Percentiles rank a stretch among this genome's conserved stretches.
Evolutionary conservation across 2,888 invertebrate species (phyloP).

Genomic region (Zhuqinia jingwanae): DNA sequence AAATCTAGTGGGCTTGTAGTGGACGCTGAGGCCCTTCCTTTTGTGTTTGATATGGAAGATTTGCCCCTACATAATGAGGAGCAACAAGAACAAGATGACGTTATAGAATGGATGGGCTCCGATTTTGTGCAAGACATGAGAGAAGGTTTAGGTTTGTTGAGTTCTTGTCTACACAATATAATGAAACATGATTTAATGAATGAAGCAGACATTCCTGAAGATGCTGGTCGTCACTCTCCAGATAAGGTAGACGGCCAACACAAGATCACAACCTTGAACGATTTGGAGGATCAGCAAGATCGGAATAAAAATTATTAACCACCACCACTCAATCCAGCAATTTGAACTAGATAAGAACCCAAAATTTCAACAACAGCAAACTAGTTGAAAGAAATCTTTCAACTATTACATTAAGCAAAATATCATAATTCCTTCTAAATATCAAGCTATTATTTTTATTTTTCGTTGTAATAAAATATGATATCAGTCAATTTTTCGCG

Average conservation of each 20-base stretch:
- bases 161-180: neutral
- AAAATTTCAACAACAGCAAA: too few species aligned
- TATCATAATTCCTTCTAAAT: too few species aligned
- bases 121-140: constrained; percentile 33
- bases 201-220: neutral
- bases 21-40: constrained; percentile 8
- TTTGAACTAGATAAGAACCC: too few species aligned
- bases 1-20: neutral
- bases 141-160: constrained; percentile 17
- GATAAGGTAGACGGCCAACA: constrained; percentile 48
- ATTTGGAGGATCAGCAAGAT: neutral
- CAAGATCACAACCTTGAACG: constrained; percentile 35
- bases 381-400: too few species aligned
- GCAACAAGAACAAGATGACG: constrained; percentile 39
- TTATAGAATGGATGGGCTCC: constrained; percentile 41
- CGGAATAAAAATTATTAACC: neutral
- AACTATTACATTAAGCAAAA: too few species aligned
- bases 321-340: too few species aligned
- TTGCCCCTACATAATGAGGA: neutral
- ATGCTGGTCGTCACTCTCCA: neutral
- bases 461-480: too few species aligned
- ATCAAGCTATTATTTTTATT: too few species aligned
- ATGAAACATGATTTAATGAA: neutral
- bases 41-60: neutral
- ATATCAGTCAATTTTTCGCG: too few species aligned